Evolutionary conservation across 1,140 invertebrate species (phyloP), one percentile per base, ranked within the genome.

Genomic region (Globodera ellingtonae): DNA sequence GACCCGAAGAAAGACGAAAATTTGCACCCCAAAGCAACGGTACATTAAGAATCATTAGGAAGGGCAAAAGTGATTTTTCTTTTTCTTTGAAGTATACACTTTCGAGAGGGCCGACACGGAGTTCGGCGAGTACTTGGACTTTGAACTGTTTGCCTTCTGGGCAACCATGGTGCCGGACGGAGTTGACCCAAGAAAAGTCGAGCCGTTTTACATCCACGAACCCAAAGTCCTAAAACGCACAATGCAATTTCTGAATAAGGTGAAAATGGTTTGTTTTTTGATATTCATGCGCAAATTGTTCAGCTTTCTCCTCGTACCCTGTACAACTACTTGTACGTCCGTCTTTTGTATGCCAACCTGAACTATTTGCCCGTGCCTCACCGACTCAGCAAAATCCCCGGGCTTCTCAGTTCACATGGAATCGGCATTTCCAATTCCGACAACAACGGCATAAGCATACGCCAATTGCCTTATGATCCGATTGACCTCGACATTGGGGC

Each of bases 241-340:
- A 24, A 47, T 47, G 67, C 24, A 70, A 35, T 70, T 70, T 70
- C 24, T 47, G 24, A 18, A 35, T 18, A 70, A 70, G 67, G 67
- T 70, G 24, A 35, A 13, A 13, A 70, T 77, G 18, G 0, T 21
- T 35, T 50, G 76, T 24, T 18, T 65, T 1, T 21, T 76, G 5
- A 72, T 24, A 10, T 56, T 10, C 6, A 18, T 21, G 50, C 3
- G 5, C 65, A 47, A 13, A 15, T 71, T 4, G 4, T 21, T 10
- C 24, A 81, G 71, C 69, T 86, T 66, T 79, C 74, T 44, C 78
- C 86, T 9, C 56, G 79, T 15, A 77, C 80, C 44, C 24, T 86
- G 44, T 50, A 82, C 79, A 86, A 86, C 52, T 86, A 86, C 52
- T 78, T 86, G 44, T 87, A 80, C 77, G 85, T 78, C 82, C 78